A percentile compares a stretch with the other conserved stretches of the same genome.
These are phyloP conservation scores for Cygnus buccinator DNA, from an alignment of 2,113 vertebrate species.

Conservation along the genomic window DNA sequence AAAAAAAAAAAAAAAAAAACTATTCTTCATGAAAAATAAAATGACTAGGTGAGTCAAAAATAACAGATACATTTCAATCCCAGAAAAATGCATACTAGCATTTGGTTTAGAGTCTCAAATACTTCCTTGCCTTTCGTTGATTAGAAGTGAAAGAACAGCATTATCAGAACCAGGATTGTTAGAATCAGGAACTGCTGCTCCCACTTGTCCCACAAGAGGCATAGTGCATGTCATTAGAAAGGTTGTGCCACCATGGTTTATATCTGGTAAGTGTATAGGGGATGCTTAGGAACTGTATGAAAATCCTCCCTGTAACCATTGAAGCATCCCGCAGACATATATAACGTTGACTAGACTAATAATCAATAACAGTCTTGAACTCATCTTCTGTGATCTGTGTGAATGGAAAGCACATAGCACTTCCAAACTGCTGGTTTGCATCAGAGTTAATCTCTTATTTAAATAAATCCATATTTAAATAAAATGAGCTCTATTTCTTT, in stretches of 20 bases:
- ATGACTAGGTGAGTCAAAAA: background rate
- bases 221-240: background rate
- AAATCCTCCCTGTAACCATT: background rate
- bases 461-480: conserved; percentile 38
- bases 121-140: background rate
- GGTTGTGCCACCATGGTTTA: background rate
- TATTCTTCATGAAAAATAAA: background rate
- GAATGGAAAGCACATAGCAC: background rate
- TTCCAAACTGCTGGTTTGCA: conserved; percentile 34
- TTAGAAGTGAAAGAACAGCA: background rate
- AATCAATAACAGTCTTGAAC: background rate
- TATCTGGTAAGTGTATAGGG: background rate
- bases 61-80: background rate
- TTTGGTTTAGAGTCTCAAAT: background rate
- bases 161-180: background rate
- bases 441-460: conserved; percentile 17
- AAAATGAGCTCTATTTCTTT: conserved; percentile 7
- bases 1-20: background rate
- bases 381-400: background rate
- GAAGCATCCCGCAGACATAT: background rate
- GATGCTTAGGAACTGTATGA: background rate
- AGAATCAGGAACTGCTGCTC: background rate
- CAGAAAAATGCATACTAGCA: background rate
- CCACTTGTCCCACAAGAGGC: background rate
- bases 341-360: background rate